These are phyloP conservation scores for Mustelus asterias DNA, from an alignment of 2,113 vertebrate genomes.

Conservation along the genomic window DNA sequence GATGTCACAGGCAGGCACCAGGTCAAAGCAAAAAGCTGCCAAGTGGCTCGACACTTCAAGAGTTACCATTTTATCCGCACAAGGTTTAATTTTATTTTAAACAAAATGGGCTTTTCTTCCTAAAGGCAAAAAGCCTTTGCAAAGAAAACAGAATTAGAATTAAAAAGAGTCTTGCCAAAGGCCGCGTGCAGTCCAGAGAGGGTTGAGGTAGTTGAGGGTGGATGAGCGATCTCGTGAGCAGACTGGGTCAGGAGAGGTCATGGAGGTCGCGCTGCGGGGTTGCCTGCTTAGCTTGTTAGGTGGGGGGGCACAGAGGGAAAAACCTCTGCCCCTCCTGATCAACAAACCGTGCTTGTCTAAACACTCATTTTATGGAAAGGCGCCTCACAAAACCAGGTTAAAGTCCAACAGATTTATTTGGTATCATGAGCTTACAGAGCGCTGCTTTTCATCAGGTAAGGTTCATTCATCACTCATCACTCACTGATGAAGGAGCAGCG, in stretches of 20 bases:
- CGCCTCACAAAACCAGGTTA: no score
- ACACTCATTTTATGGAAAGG: no score
- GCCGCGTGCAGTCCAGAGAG: background rate
- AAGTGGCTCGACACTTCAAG: background rate
- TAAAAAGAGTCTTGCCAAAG: background rate
- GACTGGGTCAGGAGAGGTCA: background rate
- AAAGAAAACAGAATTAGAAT: background rate
- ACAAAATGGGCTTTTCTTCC: background rate
- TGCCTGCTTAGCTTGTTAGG: background rate
- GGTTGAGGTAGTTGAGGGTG: background rate
- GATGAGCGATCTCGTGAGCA: no score
- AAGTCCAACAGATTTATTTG: no score
- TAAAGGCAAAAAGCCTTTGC: background rate
- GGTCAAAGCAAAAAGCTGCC: background rate
- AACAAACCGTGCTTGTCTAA: background rate
- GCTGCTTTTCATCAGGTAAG: no score
- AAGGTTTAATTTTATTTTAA: background rate
- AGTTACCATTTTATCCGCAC: background rate
- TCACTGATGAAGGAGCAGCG: no score
- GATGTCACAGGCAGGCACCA: background rate
- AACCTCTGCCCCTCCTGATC: background rate
- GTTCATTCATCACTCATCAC: no score
- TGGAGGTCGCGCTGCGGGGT: background rate
- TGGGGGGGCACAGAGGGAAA: background rate
- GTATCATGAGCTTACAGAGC: no score